Conservation (phyloP, 2,888 invertebrate species). For the Eupithecia subumbrata region DNA sequence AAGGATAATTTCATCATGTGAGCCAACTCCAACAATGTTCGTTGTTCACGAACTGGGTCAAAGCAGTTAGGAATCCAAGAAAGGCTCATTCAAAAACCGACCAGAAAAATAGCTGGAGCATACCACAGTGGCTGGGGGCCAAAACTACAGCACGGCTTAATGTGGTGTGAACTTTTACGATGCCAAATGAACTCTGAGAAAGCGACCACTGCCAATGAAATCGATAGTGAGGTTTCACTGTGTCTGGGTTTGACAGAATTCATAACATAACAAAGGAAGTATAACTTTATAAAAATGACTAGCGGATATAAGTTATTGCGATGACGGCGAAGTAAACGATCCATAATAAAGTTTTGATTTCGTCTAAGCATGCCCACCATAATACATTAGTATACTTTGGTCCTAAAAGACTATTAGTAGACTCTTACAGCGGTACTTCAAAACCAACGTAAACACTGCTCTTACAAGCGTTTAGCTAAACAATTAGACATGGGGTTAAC, state of each 20-base stretch:
- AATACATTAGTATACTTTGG: not conserved
- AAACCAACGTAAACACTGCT: too few relatives aligned
- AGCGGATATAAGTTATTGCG: not conserved
- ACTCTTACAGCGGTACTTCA: too few relatives aligned
- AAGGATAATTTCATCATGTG: constrained; percentile 18
- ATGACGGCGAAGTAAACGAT: not conserved
- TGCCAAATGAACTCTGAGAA: constrained; percentile 71
- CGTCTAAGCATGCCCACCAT: not conserved
- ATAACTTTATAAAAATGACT: not conserved
- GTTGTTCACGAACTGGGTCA: constrained; percentile 29
- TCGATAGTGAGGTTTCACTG: constrained; percentile 36
- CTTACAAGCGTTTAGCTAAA: too few relatives aligned
- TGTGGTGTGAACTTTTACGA: constrained; percentile 73
- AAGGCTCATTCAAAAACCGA: constrained; percentile 57
- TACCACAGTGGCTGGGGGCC: constrained; percentile 66
- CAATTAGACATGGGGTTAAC: too few relatives aligned
- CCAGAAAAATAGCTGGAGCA: constrained; percentile 49
- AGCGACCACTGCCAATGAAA: constrained; percentile 55
- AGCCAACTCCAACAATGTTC: constrained; percentile 23
- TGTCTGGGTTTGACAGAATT: constrained; percentile 12
- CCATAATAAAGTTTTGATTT: not conserved
- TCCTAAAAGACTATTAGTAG: not conserved
- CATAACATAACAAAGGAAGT: not conserved
- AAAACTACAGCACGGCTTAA: constrained; percentile 65
- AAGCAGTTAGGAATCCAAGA: constrained; percentile 32